Percentiles rank a stretch among this genome's conserved stretches.
These are phyloP conservation scores for Drosophila rufa DNA, from an alignment of 1,140 invertebrate genomes.

Conservation along the genomic window DNA sequence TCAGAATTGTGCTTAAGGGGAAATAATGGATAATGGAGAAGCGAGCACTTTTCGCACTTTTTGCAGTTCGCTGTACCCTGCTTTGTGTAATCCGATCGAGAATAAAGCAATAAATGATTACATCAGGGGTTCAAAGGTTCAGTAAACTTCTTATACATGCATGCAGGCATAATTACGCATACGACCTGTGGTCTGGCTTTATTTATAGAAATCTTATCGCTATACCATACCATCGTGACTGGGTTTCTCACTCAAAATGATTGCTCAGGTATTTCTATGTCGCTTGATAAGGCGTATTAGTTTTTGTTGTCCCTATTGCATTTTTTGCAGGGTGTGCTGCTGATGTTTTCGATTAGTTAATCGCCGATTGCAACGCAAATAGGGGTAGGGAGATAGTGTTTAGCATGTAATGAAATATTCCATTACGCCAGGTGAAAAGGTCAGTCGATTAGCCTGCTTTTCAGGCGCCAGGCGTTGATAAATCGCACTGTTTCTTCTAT, in stretches of 20 bases:
- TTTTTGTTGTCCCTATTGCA: conserved; percentile 9
- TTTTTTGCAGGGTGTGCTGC: conserved; percentile 3
- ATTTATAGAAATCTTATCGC: conserved; percentile 20
- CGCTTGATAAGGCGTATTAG: conserved; percentile 12
- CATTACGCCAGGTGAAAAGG: conserved; percentile 34
- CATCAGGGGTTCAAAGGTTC: conserved; percentile 34
- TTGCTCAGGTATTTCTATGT: conserved; percentile 27
- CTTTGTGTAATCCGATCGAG: conserved; percentile 26
- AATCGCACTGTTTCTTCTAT: conserved; percentile 6
- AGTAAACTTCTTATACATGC: conserved; percentile 21
- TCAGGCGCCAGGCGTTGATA: conserved; percentile 16
- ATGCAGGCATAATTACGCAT: conserved; percentile 31
- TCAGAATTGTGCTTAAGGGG: not conserved
- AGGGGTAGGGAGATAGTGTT: not conserved
- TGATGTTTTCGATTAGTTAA: conserved; percentile 14
- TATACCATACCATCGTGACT: conserved; percentile 18
- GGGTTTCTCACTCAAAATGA: conserved; percentile 13
- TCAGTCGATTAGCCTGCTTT: conserved; percentile 10
- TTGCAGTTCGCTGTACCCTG: not conserved
- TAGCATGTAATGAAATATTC: conserved; percentile 23
- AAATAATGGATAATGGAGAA: not conserved
- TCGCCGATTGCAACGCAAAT: conserved; percentile 10
- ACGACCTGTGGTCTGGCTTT: conserved; percentile 10
- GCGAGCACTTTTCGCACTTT: not conserved
- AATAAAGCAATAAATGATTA: conserved; percentile 24